These are phyloP conservation scores for Tragopan temminckii DNA, from an alignment of 2,797 vertebrate genomes.

Conservation along the genomic window DNA sequence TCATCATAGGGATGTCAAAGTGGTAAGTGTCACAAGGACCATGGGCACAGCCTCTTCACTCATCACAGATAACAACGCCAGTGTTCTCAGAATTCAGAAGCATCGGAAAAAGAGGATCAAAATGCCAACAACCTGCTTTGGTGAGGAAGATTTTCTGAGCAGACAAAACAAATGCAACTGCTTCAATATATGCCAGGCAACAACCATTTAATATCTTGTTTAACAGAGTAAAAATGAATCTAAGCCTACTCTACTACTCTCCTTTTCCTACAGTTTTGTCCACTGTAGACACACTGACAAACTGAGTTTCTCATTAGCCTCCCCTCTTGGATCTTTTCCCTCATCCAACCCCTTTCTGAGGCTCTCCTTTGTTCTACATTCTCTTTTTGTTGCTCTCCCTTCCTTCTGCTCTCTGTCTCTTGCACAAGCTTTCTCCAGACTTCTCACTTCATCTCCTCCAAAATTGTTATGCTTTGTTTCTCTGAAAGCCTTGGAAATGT, in stretches of 20 bases:
- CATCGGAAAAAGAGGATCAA: not conserved
- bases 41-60: not conserved
- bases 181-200: not conserved
- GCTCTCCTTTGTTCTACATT: not conserved
- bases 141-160: not conserved
- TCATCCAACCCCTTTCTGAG: not conserved
- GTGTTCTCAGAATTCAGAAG: not conserved
- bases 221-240: not conserved
- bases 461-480: not conserved
- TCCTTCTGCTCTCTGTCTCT: not conserved
- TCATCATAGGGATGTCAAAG: not conserved
- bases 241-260: not conserved
- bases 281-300: not conserved
- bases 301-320: not conserved
- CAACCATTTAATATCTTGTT: not conserved
- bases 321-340: not conserved
- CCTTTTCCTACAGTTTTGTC: not conserved
- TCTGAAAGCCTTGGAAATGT: not conserved
- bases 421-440: not conserved
- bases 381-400: accelerated
- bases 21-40: not conserved
- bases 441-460: not conserved
- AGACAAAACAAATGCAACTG: not conserved
- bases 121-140: not conserved
- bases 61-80: not conserved